These are phyloP conservation scores for Hoplostethus atlanticus DNA, from an alignment of 2,797 vertebrate genomes.

Conservation along the genomic window DNA sequence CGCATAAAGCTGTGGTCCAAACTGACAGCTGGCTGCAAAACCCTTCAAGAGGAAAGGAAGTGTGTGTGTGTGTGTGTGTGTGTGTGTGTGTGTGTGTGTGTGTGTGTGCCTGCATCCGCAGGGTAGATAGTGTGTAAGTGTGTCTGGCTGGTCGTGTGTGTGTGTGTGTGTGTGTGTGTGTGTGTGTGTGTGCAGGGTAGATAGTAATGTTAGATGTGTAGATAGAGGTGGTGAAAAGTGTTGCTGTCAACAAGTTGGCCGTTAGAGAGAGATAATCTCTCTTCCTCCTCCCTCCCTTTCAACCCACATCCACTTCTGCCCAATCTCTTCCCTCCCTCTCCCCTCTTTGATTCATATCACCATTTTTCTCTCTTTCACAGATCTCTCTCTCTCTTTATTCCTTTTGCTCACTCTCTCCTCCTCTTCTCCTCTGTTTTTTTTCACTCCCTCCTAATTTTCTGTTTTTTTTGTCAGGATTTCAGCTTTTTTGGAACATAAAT, in stretches of 20 bases:
- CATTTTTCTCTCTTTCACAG: slow-evolving; percentile 13
- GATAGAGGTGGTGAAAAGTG: slow-evolving; percentile 76
- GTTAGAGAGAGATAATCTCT: slow-evolving; percentile 77
- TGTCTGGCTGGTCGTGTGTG: too few relatives aligned
- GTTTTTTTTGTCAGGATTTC: background rate
- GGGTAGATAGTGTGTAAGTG: too few relatives aligned
- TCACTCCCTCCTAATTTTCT: background rate
- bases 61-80: too few relatives aligned
- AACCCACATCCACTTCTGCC: slow-evolving; percentile 49
- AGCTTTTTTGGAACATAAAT: background rate
- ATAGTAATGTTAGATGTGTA: slow-evolving; percentile 68
- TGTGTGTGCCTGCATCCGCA: too few relatives aligned
- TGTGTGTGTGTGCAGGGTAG: slow-evolving; percentile 33
- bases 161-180: slow-evolving; percentile 28
- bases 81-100: too few relatives aligned
- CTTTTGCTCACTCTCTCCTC: slow-evolving; percentile 1
- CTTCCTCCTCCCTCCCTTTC: slow-evolving; percentile 59
- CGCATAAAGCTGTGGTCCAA: slow-evolving; percentile 43
- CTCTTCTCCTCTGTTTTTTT: background rate
- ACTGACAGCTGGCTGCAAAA: slow-evolving; percentile 60
- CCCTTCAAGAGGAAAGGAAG: slow-evolving; percentile 38
- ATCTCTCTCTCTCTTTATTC: background rate
- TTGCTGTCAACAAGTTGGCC: slow-evolving; percentile 76
- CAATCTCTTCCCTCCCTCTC: slow-evolving; percentile 42
- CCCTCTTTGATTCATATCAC: slow-evolving; percentile 17